Evolutionary conservation across 2,888 invertebrate genomes (phyloP), one percentile per base, ranked within the genome.

Genomic region (Drosophila parthenogenetica): DNA sequence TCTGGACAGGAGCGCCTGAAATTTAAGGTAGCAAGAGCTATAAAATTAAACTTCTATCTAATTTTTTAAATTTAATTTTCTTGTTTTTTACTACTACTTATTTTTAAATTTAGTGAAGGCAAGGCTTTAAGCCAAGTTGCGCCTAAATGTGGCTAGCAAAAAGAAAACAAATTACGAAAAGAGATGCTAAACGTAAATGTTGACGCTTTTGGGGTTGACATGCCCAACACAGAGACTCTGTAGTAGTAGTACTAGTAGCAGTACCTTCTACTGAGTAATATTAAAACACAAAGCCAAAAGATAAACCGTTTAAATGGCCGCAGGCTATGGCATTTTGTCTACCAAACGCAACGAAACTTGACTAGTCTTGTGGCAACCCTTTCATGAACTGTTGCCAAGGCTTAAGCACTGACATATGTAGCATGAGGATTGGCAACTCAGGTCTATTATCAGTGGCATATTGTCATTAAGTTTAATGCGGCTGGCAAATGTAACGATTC

Each of bases 401-500:
- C 69, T 64, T 73, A 82, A 73, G 70, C 68, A 60, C 73, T 80
- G 76, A 71, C 86, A 80, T 73, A 71, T 79, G 75, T 13, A 53
- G 22, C 8, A 19, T 11, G 11, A 29, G 14, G 1, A 7, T 2
- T 11, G 17, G 10, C 0, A 13, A 1, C 4, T n/a, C 14, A 22
- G 53, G 42, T 61, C 68, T 65, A 73, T 80, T 82, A 81, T 72
- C 77, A 53, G 50, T 53, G 77, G 65, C 87, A 74, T 81, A 81
- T 81, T 83, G 84, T 84, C 83, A 84, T 86, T 84, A 79, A 53
- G 55, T 69, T 75, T 75, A 81, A 87, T 84, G 85, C 78, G 73
- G 63, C 73, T 50, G 61, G 63, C 89, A 88, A 88, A 79, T 89
- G 89, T 85, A 89, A 63, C 87, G 61, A 89, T 87, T 88, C 82